A percentile compares a stretch with the other conserved stretches of the same genome.
Evolutionary conservation across 2,113 vertebrate genomes (phyloP).

Genomic region (Tragulus kanchil): DNA sequence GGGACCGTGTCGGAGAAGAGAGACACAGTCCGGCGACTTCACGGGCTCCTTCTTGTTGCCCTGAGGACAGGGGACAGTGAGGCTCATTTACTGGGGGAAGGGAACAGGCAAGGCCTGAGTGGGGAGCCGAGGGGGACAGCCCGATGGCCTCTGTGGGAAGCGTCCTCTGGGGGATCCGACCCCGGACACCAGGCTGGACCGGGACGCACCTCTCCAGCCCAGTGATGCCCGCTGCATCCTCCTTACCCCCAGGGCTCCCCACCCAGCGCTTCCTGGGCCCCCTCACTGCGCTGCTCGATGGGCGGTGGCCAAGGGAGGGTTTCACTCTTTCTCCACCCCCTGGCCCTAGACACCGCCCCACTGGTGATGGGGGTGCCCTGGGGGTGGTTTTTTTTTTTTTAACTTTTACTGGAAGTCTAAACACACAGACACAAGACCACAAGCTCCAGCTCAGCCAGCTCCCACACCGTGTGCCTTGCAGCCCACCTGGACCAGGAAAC

Average conservation of each 20-base stretch:
- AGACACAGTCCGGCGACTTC: slow-evolving; percentile 84
- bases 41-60: slow-evolving; percentile 87
- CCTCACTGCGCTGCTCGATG: background rate
- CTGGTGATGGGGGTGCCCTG: rapidly evolving
- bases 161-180: rapidly evolving
- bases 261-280: background rate
- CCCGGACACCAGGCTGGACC: too few species aligned
- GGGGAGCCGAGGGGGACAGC: rapidly evolving
- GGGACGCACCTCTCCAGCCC: too few species aligned
- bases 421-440: background rate
- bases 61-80: slow-evolving; percentile 77
- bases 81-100: rapidly evolving
- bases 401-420: background rate
- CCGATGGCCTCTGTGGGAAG: background rate
- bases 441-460: background rate
- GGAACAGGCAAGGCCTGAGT: background rate
- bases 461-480: rapidly evolving
- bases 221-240: background rate
- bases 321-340: background rate
- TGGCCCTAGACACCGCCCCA: rapidly evolving
- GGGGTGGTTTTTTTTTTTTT: background rate
- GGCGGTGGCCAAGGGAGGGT: background rate
- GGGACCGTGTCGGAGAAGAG: slow-evolving; percentile 89
- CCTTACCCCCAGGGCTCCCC: too few species aligned
- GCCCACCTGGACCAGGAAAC: background rate